These are phyloP conservation scores for Tromatobia lineatoria DNA, from an alignment of 2,888 invertebrate genomes.

Conservation along the genomic window DNA sequence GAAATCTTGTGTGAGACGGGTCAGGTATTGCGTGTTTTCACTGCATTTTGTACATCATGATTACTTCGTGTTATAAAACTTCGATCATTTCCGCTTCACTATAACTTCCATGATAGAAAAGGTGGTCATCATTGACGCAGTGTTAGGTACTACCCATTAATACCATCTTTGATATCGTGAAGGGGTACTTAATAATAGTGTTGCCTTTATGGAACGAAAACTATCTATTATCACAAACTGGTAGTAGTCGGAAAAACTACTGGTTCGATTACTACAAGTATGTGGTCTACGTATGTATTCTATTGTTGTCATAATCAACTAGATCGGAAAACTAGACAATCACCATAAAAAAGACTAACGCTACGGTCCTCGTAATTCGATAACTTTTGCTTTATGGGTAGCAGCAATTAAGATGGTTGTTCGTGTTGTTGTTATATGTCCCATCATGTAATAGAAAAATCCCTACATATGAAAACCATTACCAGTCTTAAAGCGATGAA, in stretches of 20 bases:
- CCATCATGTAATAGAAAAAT: background rate
- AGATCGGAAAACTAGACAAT: background rate
- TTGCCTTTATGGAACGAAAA: background rate
- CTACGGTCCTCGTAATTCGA: background rate
- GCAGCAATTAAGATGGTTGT: background rate
- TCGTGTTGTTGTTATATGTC: background rate
- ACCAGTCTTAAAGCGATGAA: background rate
- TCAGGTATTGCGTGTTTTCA: conserved; percentile 26
- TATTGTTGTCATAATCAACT: background rate
- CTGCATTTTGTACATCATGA: conserved; percentile 24
- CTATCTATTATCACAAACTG: conserved; percentile 10
- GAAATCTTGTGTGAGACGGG: background rate
- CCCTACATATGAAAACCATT: background rate
- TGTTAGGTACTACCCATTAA: background rate
- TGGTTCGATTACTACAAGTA: background rate
- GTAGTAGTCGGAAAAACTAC: background rate
- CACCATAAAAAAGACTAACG: background rate
- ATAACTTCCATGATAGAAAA: background rate
- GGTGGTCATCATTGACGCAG: background rate
- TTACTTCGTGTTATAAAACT: conserved; percentile 9
- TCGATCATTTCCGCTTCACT: background rate
- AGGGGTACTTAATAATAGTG: background rate
- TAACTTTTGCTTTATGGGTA: background rate
- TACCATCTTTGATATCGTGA: background rate
- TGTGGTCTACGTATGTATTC: background rate